Conservation (phyloP, 2,888 invertebrate species). For the Stenotaenia linearis region DNA sequence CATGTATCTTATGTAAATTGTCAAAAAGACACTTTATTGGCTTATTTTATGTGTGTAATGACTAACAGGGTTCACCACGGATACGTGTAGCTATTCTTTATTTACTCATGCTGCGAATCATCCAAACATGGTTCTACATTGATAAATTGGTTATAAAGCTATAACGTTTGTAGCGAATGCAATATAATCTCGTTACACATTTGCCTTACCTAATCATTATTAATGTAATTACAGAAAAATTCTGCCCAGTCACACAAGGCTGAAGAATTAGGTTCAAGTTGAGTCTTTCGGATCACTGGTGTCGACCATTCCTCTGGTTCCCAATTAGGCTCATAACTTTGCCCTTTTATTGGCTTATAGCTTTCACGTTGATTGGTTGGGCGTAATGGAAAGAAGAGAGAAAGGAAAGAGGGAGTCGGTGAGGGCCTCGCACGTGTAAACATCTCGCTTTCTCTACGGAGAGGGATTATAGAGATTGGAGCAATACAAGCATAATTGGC, state of each 20-base stretch:
- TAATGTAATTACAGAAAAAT: slow-evolving; percentile 24
- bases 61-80: background rate
- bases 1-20: background rate
- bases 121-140: background rate
- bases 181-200: slow-evolving; percentile 17
- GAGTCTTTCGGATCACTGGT: slow-evolving; percentile 24
- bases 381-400: slow-evolving; percentile 26
- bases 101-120: background rate
- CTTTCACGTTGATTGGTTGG: slow-evolving; percentile 30
- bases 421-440: slow-evolving; percentile 30
- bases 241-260: background rate
- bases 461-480: slow-evolving; percentile 31
- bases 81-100: background rate
- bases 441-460: slow-evolving; percentile 28
- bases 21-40: background rate
- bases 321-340: slow-evolving; percentile 29
- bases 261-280: slow-evolving; percentile 1
- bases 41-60: slow-evolving; percentile 6
- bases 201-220: slow-evolving; percentile 8
- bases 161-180: background rate
- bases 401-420: slow-evolving; percentile 21
- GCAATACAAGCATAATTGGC: slow-evolving; percentile 32
- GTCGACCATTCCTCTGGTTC: slow-evolving; percentile 24
- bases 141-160: background rate
- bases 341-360: slow-evolving; percentile 30